Evolutionary conservation across 2,113 vertebrate species (phyloP).

Genomic region (Cochlearius cochlearius): DNA sequence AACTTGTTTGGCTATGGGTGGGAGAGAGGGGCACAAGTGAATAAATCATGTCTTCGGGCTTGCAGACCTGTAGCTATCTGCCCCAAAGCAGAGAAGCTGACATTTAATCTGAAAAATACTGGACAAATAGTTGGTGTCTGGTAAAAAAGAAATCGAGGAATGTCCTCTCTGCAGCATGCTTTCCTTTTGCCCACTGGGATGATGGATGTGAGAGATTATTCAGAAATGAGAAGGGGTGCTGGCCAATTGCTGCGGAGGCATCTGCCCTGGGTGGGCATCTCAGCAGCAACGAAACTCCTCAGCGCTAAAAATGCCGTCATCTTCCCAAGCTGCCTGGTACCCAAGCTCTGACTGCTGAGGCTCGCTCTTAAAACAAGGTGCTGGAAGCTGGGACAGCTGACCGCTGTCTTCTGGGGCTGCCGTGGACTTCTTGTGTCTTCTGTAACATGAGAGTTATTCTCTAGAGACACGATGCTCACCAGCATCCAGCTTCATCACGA

Average conservation of each 20-base stretch:
- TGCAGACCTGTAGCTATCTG: not conserved
- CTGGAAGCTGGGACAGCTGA: not conserved
- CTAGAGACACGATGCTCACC: not conserved
- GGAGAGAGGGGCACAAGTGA: constrained; percentile 1
- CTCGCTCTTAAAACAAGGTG: not conserved
- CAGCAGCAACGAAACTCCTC: not conserved
- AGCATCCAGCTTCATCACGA: not conserved
- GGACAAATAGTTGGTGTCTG: not conserved
- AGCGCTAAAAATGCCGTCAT: not conserved
- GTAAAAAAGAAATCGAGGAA: not conserved
- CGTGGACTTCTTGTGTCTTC: not conserved
- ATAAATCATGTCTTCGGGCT: not conserved
- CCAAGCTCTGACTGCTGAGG: not conserved
- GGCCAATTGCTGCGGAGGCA: not conserved
- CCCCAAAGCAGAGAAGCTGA: not conserved
- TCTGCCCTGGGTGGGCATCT: not conserved
- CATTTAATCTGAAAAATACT: not conserved
- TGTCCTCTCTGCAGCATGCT: not conserved
- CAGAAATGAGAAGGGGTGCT: constrained; percentile 14
- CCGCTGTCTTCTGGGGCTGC: not conserved
- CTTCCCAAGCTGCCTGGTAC: not conserved
- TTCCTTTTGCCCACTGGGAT: not conserved
- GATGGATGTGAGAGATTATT: constrained; percentile 10
- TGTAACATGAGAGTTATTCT: not conserved
- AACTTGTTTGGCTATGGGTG: not conserved